Percentiles rank a stretch among this genome's conserved stretches.
Evolutionary conservation across 2,113 vertebrate species (phyloP).

Genomic region (Dipodomys spectabilis): DNA sequence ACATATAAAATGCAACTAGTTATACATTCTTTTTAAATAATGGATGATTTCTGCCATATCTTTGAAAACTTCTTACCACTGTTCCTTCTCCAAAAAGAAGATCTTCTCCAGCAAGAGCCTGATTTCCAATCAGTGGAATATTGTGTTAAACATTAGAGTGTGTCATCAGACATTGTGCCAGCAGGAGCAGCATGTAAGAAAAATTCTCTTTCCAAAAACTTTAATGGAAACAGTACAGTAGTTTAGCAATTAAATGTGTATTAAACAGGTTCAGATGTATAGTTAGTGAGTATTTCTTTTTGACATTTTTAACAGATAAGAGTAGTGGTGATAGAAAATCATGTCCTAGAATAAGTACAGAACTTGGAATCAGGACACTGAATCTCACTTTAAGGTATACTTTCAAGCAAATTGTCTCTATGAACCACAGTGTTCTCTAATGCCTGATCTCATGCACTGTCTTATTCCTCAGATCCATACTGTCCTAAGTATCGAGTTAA

Average conservation of each 20-base stretch:
- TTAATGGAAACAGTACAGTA: constrained; percentile 36
- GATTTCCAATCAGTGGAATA: not conserved
- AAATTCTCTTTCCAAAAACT: constrained; percentile 51
- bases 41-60: constrained; percentile 16
- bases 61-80: constrained; percentile 20
- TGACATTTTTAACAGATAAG: not conserved
- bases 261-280: not conserved
- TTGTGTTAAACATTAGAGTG: not conserved
- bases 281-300: not conserved
- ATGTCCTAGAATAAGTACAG: not conserved
- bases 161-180: not conserved
- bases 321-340: not conserved
- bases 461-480: not conserved
- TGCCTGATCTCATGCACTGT: not conserved
- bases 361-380: not conserved
- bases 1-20: constrained; percentile 38
- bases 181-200: not conserved
- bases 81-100: constrained; percentile 5
- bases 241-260: not conserved
- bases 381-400: not conserved
- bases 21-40: constrained; percentile 43
- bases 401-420: not conserved
- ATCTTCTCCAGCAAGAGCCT: not conserved
- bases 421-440: not conserved
- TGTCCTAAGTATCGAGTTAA: not conserved